Conservation (phyloP, 2,888 invertebrate species). For the Erpobdella octoculata region DNA sequence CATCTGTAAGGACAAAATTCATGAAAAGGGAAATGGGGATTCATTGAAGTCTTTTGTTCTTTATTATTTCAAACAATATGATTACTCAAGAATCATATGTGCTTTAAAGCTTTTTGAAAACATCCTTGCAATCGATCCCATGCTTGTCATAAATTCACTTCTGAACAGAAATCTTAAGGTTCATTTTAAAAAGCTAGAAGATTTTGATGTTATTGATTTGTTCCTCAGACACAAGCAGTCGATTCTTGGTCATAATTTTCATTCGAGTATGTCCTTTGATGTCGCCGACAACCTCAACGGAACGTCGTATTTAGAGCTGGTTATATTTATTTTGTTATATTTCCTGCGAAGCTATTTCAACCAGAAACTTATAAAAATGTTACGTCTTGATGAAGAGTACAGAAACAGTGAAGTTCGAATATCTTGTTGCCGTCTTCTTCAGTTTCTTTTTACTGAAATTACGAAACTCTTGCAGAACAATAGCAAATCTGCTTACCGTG, state of each 20-base stretch:
- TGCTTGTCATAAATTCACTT: conserved; percentile 66
- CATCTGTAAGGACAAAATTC: no score
- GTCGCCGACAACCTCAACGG: conserved; percentile 60
- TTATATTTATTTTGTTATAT: conserved; percentile 67
- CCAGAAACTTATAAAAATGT: conserved; percentile 62
- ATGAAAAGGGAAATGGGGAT: conserved; percentile 57
- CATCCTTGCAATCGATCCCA: conserved; percentile 64
- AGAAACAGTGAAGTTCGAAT: conserved; percentile 68
- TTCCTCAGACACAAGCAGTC: conserved; percentile 71
- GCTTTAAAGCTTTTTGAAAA: conserved; percentile 68
- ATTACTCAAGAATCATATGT: conserved; percentile 67
- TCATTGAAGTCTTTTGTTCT: conserved; percentile 72
- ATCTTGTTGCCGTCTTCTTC: conserved; percentile 62
- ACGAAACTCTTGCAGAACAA: conserved; percentile 58
- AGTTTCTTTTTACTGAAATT: conserved; percentile 65
- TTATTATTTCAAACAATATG: conserved; percentile 71
- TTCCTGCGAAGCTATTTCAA: conserved; percentile 73
- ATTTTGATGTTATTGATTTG: conserved; percentile 58
- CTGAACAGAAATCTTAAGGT: conserved; percentile 65
- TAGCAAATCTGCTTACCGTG: conserved; percentile 54
- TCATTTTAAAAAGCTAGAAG: conserved; percentile 42
- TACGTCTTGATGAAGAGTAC: conserved; percentile 61
- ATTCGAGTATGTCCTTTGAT: conserved; percentile 55
- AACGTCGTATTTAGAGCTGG: conserved; percentile 46
- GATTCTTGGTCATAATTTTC: conserved; percentile 62